A percentile compares a stretch with the other conserved stretches of the same genome.
Conservation (phyloP, 2,888 invertebrate species). For the Pristionchus fissidentatus region DNA sequence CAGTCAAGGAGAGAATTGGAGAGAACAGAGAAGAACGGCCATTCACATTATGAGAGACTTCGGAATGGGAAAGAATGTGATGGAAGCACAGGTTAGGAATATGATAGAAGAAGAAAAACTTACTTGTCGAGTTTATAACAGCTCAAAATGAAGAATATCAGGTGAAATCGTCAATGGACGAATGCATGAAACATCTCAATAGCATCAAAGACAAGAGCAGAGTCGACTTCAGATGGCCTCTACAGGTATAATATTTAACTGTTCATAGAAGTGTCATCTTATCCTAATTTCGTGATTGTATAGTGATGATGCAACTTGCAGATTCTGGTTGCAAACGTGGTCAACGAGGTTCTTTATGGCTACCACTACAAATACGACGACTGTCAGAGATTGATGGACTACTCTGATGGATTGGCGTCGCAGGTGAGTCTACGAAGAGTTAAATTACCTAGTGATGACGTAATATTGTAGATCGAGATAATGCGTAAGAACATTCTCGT, state of each 20-base stretch:
- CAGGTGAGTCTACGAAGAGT: neutral
- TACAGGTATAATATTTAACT: no score
- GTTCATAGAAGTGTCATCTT: neutral
- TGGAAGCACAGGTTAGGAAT: conserved; percentile 48
- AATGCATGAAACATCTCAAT: conserved; percentile 36
- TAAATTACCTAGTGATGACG: neutral
- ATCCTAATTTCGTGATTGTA: neutral
- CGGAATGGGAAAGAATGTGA: conserved; percentile 52
- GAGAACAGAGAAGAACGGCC: conserved; percentile 51
- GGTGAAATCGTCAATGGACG: conserved; percentile 40
- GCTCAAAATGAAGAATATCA: neutral
- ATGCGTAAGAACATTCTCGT: conserved; percentile 39
- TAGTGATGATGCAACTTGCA: neutral
- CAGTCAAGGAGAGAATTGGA: conserved; percentile 51
- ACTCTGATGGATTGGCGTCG: neutral
- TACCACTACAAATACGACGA: conserved; percentile 45
- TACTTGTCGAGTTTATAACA: no score
- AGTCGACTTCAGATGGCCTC: conserved; percentile 50
- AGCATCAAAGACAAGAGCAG: conserved; percentile 43
- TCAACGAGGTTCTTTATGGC: conserved; percentile 50
- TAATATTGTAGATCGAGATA: neutral
- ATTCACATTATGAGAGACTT: conserved; percentile 53
- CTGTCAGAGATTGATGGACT: conserved; percentile 43
- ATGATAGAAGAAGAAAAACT: no score
- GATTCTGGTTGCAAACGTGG: conserved; percentile 52